phyloP scores from a whole-genome alignment of 2,888 invertebrate species.

The Drosophila sordidula region DNA sequence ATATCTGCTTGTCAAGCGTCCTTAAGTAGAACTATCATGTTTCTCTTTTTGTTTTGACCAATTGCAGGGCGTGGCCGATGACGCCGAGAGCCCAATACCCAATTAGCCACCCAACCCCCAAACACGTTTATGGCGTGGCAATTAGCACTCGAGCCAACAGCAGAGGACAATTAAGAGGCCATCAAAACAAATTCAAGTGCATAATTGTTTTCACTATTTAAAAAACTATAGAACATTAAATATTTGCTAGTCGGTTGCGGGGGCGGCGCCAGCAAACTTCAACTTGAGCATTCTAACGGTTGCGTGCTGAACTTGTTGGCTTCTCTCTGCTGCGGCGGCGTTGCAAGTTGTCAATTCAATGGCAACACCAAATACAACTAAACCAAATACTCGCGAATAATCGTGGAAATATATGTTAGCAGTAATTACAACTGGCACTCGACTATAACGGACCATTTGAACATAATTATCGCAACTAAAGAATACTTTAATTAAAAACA shows the following conservation, averaged over 20 bases:
- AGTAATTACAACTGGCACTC: slow-evolving; percentile 39
- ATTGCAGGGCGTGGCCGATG: slow-evolving; percentile 93
- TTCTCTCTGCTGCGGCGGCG: slow-evolving; percentile 2
- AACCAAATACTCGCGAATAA: slow-evolving; percentile 6
- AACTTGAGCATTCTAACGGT: slow-evolving; percentile 55
- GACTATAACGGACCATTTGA: slow-evolving; percentile 27
- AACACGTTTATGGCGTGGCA: slow-evolving; percentile 4
- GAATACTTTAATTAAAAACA: slow-evolving; percentile 3
- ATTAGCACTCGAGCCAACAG: slow-evolving; percentile 36
- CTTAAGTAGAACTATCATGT: too few relatives aligned
- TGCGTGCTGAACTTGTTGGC: slow-evolving; percentile 9
- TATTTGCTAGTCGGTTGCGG: not conserved
- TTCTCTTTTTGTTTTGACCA: slow-evolving; percentile 85
- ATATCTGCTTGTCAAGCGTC: too few relatives aligned
- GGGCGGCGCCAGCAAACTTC: slow-evolving; percentile 32
- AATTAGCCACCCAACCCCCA: not conserved
- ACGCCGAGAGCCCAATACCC: slow-evolving; percentile 86
- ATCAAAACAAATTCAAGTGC: slow-evolving; percentile 57
- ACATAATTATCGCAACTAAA: slow-evolving; percentile 14
- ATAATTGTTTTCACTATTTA: slow-evolving; percentile 40
- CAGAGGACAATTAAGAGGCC: slow-evolving; percentile 50
- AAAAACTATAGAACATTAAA: not conserved
- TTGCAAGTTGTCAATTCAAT: slow-evolving; percentile 52
- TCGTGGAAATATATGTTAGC: slow-evolving; percentile 16
- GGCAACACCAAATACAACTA: slow-evolving; percentile 58